These are phyloP conservation scores for Rhipidura dahli DNA, from an alignment of 2,113 vertebrate species.

Conservation along the genomic window DNA sequence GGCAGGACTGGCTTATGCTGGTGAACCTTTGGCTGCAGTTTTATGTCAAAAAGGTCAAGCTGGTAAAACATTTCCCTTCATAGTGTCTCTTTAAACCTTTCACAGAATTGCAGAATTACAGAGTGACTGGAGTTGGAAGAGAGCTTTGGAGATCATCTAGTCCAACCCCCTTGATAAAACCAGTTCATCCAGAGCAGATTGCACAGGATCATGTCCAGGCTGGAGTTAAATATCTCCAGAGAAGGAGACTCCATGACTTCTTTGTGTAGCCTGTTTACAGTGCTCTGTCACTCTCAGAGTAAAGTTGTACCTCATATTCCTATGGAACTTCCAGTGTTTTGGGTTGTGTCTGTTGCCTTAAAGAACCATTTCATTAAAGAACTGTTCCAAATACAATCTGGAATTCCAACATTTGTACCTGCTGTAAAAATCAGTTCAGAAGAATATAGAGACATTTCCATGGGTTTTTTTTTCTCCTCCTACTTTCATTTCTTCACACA, in stretches of 20 bases:
- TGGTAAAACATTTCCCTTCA: not conserved
- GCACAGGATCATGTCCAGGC: too few relatives aligned
- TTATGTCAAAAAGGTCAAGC: not conserved
- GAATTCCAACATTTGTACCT: not conserved
- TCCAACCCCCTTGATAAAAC: not conserved
- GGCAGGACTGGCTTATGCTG: not conserved
- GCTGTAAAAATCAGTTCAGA: not conserved
- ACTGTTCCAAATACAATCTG: not conserved
- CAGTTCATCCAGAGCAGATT: not conserved
- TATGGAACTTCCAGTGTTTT: not conserved
- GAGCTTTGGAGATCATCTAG: not conserved
- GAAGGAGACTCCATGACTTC: not conserved
- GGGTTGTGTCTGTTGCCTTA: not conserved
- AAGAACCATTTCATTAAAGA: not conserved
- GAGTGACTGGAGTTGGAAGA: not conserved
- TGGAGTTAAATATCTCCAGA: not conserved
- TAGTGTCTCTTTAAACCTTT: not conserved
- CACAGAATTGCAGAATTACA: not conserved
- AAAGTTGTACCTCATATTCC: not conserved
- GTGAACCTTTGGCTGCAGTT: not conserved
- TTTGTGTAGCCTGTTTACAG: not conserved
- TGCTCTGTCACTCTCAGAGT: not conserved
- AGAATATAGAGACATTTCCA: not conserved
- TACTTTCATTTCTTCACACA: not conserved
- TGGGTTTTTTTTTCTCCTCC: fast-evolving